Percentiles rank a stretch among this genome's conserved stretches.
Evolutionary conservation across 2,113 vertebrate genomes (phyloP).

Genomic region (Gymnarchus niloticus): DNA sequence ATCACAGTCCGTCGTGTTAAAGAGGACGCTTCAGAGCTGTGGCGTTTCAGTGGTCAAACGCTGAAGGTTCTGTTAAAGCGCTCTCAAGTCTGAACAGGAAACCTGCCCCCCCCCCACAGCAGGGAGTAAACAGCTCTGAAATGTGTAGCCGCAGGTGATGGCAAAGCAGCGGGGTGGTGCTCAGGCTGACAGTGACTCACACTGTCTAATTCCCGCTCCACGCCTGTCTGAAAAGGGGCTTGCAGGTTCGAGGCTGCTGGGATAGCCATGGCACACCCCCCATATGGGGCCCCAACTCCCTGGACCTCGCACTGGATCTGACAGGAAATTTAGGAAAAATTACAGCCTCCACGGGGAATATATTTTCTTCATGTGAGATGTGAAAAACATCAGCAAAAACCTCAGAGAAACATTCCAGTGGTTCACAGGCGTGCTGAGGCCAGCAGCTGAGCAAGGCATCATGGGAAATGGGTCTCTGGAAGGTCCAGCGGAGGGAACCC

Average conservation of each 20-base stretch:
- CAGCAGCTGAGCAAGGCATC: not conserved
- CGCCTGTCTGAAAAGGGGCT: no score
- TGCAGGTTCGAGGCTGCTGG: not conserved
- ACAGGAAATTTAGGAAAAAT: not conserved
- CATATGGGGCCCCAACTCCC: not conserved
- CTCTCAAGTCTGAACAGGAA: not conserved
- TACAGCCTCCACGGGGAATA: not conserved
- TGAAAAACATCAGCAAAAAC: not conserved
- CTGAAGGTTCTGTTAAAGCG: not conserved
- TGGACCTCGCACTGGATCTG: not conserved
- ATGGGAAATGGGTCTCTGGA: not conserved
- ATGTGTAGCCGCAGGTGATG: not conserved
- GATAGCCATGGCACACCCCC: not conserved
- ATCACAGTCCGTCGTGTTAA: not conserved
- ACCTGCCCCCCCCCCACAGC: not conserved
- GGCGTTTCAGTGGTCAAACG: not conserved
- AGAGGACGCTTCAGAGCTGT: not conserved
- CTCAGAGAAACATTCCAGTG: constrained; percentile 10
- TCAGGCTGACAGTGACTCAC: no score
- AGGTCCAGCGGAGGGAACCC: not conserved
- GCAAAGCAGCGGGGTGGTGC: not conserved
- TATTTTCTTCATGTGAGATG: not conserved
- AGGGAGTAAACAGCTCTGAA: not conserved
- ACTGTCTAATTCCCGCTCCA: no score
- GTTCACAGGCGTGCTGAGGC: not conserved